Evolutionary conservation across 2,113 vertebrate species (phyloP).

Genomic region (Petrocephalus microphthalmus): DNA sequence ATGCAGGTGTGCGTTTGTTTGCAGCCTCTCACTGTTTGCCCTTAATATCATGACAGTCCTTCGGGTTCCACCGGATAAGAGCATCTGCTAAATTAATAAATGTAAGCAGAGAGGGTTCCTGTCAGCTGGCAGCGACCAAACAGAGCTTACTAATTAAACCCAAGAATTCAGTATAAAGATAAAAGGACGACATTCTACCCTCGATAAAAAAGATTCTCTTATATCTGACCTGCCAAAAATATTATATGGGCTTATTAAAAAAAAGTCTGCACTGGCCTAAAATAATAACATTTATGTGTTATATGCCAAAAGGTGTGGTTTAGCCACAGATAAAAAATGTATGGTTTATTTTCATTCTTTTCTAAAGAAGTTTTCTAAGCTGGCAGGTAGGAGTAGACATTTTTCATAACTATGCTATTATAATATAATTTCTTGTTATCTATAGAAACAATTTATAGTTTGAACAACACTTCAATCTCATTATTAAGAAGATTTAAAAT

Average conservation of each 20-base stretch:
- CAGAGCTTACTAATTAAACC: neutral
- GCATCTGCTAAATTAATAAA: conserved; percentile 14
- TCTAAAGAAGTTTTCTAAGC: neutral
- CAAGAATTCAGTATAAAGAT: neutral
- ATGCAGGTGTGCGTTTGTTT: neutral
- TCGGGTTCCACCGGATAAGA: neutral
- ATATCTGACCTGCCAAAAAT: neutral
- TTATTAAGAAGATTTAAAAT: neutral
- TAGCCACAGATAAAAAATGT: neutral
- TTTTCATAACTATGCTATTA: neutral
- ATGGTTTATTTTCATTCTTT: neutral
- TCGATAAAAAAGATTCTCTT: neutral
- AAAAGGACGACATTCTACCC: neutral
- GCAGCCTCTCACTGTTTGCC: neutral
- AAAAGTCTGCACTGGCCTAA: neutral
- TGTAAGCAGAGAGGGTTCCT: neutral
- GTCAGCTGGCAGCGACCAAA: neutral
- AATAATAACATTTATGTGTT: neutral
- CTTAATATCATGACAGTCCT: conserved; percentile 12
- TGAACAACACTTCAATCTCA: neutral
- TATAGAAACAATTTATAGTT: neutral
- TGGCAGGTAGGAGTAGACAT: neutral
- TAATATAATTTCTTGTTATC: neutral
- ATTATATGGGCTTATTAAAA: neutral
- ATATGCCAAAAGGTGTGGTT: neutral